Percentiles rank a stretch among this genome's conserved stretches.
phyloP scores from a whole-genome alignment of 2,797 vertebrate species.

The Garrulus glandarius region DNA sequence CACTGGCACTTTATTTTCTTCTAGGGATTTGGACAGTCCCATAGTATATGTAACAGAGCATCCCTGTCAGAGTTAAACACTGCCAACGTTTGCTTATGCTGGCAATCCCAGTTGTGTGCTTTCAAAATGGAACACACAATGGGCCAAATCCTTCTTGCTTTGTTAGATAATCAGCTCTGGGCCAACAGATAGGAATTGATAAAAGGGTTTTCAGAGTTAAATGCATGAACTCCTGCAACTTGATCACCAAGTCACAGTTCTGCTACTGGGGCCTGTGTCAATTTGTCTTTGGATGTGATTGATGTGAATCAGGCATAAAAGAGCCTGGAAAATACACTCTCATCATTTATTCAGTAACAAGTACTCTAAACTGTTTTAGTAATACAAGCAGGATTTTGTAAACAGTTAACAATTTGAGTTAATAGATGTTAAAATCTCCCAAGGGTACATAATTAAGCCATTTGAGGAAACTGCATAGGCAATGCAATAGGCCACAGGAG shows the following conservation, averaged over 20 bases:
- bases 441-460: not conserved
- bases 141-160: constrained; percentile 11
- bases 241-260: not conserved
- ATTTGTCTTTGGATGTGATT: not conserved
- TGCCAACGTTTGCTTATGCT: constrained; percentile 31
- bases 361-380: not conserved
- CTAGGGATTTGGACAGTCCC: constrained; percentile 34
- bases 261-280: not conserved
- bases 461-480: not conserved
- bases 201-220: not conserved
- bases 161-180: not conserved
- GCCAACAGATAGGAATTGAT: not conserved
- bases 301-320: not conserved
- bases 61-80: not conserved
- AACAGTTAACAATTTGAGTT: not conserved
- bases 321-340: not conserved
- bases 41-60: not conserved
- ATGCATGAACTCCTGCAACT: not conserved
- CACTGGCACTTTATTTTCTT: constrained; percentile 46
- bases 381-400: not conserved
- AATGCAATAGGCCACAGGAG: not conserved
- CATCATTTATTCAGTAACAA: not conserved
- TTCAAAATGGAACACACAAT: not conserved
- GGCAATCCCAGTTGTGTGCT: not conserved
- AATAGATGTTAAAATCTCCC: constrained; percentile 12